Evolutionary conservation across 2,888 invertebrate genomes (phyloP), one percentile per base, ranked within the genome.

Genomic region (Latrodectus elegans): DNA sequence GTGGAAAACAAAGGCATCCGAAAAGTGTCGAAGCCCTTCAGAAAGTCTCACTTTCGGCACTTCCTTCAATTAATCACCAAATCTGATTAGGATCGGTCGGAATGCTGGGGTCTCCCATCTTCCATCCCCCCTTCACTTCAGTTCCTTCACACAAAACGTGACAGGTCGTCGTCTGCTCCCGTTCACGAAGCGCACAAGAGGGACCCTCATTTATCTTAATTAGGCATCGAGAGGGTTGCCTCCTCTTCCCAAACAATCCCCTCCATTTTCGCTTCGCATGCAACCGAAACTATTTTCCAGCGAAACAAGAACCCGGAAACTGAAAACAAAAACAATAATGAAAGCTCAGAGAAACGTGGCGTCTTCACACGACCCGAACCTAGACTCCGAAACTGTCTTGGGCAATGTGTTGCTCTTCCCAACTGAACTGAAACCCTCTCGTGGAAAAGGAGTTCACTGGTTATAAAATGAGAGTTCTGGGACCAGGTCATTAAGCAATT

Each of bases 401-500:
- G 22, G 70, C 70, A 80, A 81, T 81, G 73, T 81, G 81, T 74
- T 67, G 68, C 74, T 72, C 71, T 80, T 80, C 80, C 72, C 80
- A 80, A 12, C 52, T 67, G 80, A 55, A n/a, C 52, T 17, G 17
- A 60, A 55, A 68, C 67, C 22, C 26, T 68, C 67, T 68, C n/a
- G 72, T 14, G 49, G 71, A 49, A 26, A 67, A 52, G 64, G 52
- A 67, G 70, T 68, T 67, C 53, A 49, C 17, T 17, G n/a, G 67
- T 68, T 68, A 68, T 60, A 60, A 60, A 60, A 81, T 67, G 53
- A 82, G 75, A 60, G 86, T 76, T 77, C 76, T 74, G 79, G 38
- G 85, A 86, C 80, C 75, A 60, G 70, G 75, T 71, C 81, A 81
- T 87, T 87, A 87, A 81, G 77, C 81, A 87, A 87, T 87, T 87